A percentile compares a stretch with the other conserved stretches of the same genome.
These are phyloP conservation scores for Eupithecia dodoneata DNA, from an alignment of 2,888 invertebrate species.

Conservation along the genomic window DNA sequence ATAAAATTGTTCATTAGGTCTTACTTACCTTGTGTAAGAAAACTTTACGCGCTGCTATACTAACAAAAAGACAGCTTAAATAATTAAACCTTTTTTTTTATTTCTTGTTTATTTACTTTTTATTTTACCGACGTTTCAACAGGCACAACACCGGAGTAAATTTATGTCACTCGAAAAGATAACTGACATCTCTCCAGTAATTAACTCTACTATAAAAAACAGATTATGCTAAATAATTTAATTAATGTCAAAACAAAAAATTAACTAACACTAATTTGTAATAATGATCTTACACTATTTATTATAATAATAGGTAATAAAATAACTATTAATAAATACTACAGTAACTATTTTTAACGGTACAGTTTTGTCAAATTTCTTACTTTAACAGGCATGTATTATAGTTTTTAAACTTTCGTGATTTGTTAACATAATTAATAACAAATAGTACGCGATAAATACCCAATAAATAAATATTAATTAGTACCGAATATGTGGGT, in stretches of 20 bases:
- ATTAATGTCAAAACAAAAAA: slow-evolving; percentile 7
- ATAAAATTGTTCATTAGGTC: slow-evolving; percentile 1
- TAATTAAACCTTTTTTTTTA: background rate
- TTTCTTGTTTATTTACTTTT: background rate
- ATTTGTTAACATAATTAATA: too few relatives aligned
- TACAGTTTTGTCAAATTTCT: slow-evolving; percentile 7
- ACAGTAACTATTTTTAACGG: slow-evolving; percentile 18
- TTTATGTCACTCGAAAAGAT: background rate
- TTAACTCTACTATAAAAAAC: background rate
- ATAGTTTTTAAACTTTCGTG: background rate
- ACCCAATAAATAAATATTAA: too few relatives aligned
- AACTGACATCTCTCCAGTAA: background rate
- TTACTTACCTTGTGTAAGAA: background rate
- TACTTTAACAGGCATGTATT: slow-evolving; percentile 10
- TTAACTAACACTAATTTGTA: slow-evolving; percentile 29
- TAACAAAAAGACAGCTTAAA: background rate
- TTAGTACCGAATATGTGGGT: background rate
- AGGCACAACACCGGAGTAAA: background rate
- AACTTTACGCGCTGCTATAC: background rate
- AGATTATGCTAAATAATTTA: background rate
- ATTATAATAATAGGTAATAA: slow-evolving; percentile 22
- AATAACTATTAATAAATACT: slow-evolving; percentile 33
- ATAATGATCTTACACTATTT: slow-evolving; percentile 26
- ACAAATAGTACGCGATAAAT: too few relatives aligned
- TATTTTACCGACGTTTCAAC: background rate